Conservation (phyloP, 2,888 invertebrate genomes). For the Micropterix aruncella region DNA sequence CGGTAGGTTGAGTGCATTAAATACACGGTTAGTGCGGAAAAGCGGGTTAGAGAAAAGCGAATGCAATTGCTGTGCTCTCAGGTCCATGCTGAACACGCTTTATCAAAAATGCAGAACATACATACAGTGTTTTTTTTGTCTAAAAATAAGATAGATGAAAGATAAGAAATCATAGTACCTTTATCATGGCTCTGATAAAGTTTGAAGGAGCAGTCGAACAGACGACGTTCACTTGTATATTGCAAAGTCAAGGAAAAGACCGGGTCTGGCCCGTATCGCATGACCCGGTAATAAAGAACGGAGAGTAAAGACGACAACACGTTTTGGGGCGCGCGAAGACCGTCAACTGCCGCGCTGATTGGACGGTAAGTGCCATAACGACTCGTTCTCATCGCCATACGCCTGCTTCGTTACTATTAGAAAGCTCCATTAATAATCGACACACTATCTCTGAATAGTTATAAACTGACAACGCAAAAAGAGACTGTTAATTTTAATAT, state of each 20-base stretch:
- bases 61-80: background rate
- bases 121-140: background rate
- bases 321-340: background rate
- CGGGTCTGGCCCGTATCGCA: background rate
- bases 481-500: slow-evolving; percentile 4
- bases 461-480: no score
- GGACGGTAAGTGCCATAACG: slow-evolving; percentile 2
- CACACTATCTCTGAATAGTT: background rate
- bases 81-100: background rate
- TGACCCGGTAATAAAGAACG: background rate
- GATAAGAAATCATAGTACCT: background rate
- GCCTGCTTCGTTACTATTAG: background rate
- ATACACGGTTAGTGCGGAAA: no score
- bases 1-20: no score
- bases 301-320: background rate
- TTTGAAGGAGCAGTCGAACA: background rate
- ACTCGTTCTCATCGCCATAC: background rate
- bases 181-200: background rate
- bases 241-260: background rate
- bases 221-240: background rate
- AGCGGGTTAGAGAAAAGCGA: background rate
- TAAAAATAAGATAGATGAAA: background rate
- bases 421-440: slow-evolving; percentile 1
- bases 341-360: slow-evolving; percentile 1
- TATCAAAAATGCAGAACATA: background rate